Evolutionary conservation across 2,888 invertebrate genomes (phyloP), one percentile per base, ranked within the genome.

Genomic region (Tiphia femorata): DNA sequence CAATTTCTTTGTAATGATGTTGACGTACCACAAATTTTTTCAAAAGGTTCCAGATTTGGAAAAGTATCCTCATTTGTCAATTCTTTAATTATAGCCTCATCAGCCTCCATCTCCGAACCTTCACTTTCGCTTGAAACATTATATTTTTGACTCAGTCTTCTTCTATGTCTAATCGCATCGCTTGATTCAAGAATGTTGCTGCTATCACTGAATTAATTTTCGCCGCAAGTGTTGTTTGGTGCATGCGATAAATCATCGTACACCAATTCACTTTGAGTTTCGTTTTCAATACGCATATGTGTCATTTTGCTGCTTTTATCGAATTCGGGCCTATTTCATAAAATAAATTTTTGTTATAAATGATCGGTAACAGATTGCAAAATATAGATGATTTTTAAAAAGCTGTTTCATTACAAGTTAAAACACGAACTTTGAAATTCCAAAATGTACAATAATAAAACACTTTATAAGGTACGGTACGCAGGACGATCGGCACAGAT

Each of bases 111-210:
- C 44, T 55, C 27, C 35, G 40, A 46, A 49, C 35, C 49, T 55
- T 46, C 46, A 49, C 46, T 49, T 44, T 55, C 49, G 40, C 42
- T 46, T 50, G 47, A 47, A 47, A 56, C 10, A 47, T 56, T 46
- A 50, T 47, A 47, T 47, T 42, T 47, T 50, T 41, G 50, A 54
- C 21, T 8, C 41, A 43, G 6, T 17, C 25, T 50, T 50, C n/a
- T 49, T 44, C 29, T 52, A n/a, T 19, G 48, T 47, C n/a, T 42
- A 51, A 51, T 47, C 2, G 47, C 47, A 53, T 47, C 35, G 33
- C 30, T 46, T 30, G 41, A 52, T 46, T 41, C 42, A 48, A 48
- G 29, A 33, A 46, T 53, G 27, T 53, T 19, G 35, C 21, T 40
- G 17, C 12, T 52, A 8, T 46, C 46, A 33, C 19, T 47, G 25